Conservation (phyloP, 2,113 vertebrate genomes). For the Strix uralensis region DNA sequence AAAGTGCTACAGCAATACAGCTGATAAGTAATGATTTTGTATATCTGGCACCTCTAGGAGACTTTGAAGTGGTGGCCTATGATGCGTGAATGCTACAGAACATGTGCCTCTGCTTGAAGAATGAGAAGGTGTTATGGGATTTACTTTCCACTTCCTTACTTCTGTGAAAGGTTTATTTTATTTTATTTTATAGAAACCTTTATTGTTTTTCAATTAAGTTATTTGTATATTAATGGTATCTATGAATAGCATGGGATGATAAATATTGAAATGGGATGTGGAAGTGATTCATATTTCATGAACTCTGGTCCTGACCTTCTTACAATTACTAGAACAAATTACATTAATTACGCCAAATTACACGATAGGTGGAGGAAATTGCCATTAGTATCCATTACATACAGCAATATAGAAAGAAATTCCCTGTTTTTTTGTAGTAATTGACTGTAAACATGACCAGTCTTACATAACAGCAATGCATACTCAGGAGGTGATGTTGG, state of each 20-base stretch:
- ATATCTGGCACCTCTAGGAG: background rate
- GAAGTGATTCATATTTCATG: slow-evolving; percentile 50
- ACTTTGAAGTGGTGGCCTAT: background rate
- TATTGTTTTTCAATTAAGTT: slow-evolving; percentile 1
- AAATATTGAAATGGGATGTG: slow-evolving; percentile 51
- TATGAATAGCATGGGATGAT: background rate
- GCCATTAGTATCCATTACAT: slow-evolving; percentile 63
- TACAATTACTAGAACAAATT: slow-evolving; percentile 56
- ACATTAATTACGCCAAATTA: slow-evolving; percentile 63
- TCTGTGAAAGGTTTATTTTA: background rate
- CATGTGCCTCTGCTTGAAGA: background rate
- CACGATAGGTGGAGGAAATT: slow-evolving; percentile 36
- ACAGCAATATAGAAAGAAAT: background rate
- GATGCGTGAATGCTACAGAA: background rate
- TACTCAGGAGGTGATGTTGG: background rate
- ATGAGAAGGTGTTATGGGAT: background rate
- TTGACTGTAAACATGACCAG: slow-evolving; percentile 20
- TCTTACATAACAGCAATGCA: background rate
- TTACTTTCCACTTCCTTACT: background rate
- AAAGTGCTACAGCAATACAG: background rate
- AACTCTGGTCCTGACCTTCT: slow-evolving; percentile 43
- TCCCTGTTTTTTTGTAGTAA: slow-evolving; percentile 2
- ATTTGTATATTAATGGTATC: background rate
- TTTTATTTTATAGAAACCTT: background rate
- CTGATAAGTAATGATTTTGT: background rate